These are phyloP conservation scores for Latheticus oryzae DNA, from an alignment of 2,888 invertebrate species.

Conservation along the genomic window DNA sequence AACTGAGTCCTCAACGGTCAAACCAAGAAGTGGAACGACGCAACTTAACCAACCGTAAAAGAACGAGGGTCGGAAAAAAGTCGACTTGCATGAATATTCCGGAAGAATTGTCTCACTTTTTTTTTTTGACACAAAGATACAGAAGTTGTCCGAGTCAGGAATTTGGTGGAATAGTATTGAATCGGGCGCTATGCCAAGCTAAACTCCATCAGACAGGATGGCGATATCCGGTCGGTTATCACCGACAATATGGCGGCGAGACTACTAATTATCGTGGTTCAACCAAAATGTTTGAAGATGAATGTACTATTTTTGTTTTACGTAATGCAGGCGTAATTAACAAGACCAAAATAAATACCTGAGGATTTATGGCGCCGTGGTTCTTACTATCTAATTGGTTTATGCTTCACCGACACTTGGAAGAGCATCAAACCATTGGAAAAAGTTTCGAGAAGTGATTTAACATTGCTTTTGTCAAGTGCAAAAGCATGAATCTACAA, in stretches of 20 bases:
- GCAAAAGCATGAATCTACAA: too few relatives aligned
- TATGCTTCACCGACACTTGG: neutral
- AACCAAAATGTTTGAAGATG: constrained; percentile 27
- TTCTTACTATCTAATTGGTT: constrained; percentile 13
- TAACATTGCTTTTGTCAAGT: too few relatives aligned
- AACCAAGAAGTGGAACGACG: constrained; percentile 24
- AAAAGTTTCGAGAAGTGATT: too few relatives aligned
- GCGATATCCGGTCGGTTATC: constrained; percentile 37
- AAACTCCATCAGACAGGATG: constrained; percentile 36
- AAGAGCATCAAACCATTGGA: too few relatives aligned
- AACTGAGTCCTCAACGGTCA: constrained; percentile 17
- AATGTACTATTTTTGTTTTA: constrained; percentile 36
- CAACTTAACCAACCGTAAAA: constrained; percentile 13
- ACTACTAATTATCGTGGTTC: constrained; percentile 27
- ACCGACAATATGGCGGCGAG: constrained; percentile 14
- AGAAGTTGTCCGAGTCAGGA: constrained; percentile 10
- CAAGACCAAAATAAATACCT: constrained; percentile 33
- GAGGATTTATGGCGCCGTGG: constrained; percentile 18
- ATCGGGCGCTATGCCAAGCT: constrained; percentile 26
- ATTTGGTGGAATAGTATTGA: constrained; percentile 16
- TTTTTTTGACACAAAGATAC: constrained; percentile 19
- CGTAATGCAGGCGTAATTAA: constrained; percentile 28
- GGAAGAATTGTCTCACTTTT: neutral
- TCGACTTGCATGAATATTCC: neutral
- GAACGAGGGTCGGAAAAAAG: constrained; percentile 4